Evolutionary conservation across 1,140 invertebrate genomes (phyloP), one percentile per base, ranked within the genome.

Genomic region (Leptinotarsa lineolata): DNA sequence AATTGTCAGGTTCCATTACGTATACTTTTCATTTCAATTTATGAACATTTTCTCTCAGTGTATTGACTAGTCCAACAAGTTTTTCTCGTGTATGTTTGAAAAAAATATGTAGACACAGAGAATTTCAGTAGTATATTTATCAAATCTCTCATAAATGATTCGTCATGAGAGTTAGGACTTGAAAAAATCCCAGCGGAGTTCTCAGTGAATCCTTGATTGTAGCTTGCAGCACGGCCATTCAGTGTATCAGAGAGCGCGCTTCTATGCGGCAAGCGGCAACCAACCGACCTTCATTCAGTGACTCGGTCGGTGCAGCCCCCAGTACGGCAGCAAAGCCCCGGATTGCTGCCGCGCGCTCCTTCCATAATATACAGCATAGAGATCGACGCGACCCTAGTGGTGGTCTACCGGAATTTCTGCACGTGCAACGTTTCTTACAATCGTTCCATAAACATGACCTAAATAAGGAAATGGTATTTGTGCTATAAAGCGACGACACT

Each of bases 321-420:
- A 73, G 72, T 73, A 73, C 72, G 67, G 66, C 72, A 60, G 66
- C 72, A 48, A 58, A 68, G 65, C 15, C 67, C 72, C 72, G 30
- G 72, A 68, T 68, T 30, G 30, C 58, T 22, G 20, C n/a, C 48
- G 48, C 48, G 48, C 48, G 48, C 48, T 54, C 48, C n/a, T 54
- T 54, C 48, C 48, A 54, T 18, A 18, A 54, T 54, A 54, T 16
- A 54, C n/a, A 16, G 48, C 48, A 54, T 15, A 15, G 48, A 54
- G 15, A 15, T 15, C 15, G 48, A 2, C 48, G 48, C 48, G 30
- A 39, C 48, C 48, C 48, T 18, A 18, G 48, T 18, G 48, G n/a
- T 18, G 48, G 48, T 4, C 16, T 54, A 54, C 4, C 48, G 15
- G 30, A 54, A 54, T 54, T 54, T 54, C 48, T 54, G 48, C 48